Evolutionary conservation across 2,797 vertebrate genomes (phyloP), one percentile per base, ranked within the genome.

Genomic region (Pithecia hirsuta): DNA sequence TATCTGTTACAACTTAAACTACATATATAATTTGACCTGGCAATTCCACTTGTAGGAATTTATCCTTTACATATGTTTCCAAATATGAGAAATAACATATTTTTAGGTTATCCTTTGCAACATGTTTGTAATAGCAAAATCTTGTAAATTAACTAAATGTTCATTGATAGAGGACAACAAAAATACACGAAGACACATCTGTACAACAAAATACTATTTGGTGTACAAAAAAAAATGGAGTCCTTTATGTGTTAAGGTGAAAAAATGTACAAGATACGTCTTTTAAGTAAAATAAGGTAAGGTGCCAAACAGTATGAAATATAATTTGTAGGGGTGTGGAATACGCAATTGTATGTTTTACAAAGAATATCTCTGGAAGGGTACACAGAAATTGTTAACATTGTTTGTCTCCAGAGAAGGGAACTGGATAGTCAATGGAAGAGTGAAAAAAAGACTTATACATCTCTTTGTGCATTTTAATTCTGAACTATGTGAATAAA

Each of bases 201-300:
- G 70, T 57, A 90, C 57, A 83, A 28, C 15, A 44, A 7, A 72
- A 55, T n/a, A 67, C 5, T 90, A 92, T 59, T 74, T 61, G 70
- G 22, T 22, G 72, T 67, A 78, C 28, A n/a, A 75, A 79, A 92
- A 89, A 30, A 92, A 94, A 95, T 13, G 89, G 12, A 8, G 17
- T 85, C 88, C 64, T 93, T 72, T 91, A 64, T 9, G 30, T 41
- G 28, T 39, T 96, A 17, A 87, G 64, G 57, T 55, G 39, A 91
- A 91, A 89, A 20, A 86, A 78, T 20, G 39, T 57, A 83, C 13
- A 79, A 57, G 26, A 79, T 2, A 74, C 7, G 1, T 80, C 26
- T 96, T 93, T 74, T 91, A 41, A 94, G 36, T 75, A 92, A 96
- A 87, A 93, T 75, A 96, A 78, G 26, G 24, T 72, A 93, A 74